A percentile compares a stretch with the other conserved stretches of the same genome.
These are phyloP conservation scores for Accipiter cooperii DNA, from an alignment of 2,113 vertebrate species.

Conservation along the genomic window DNA sequence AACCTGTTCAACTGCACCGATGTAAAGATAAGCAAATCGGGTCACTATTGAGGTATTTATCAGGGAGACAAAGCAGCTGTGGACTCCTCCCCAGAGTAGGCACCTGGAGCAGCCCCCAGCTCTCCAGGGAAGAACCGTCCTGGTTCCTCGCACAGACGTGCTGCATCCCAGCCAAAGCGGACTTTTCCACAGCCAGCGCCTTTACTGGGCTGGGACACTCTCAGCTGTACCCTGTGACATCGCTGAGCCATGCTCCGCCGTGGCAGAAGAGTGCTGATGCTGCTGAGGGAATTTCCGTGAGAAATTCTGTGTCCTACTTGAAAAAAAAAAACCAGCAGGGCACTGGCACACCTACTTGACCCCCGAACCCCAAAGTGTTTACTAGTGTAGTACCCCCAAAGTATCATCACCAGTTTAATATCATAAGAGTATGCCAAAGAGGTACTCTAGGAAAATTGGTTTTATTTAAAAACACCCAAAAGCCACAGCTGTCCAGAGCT, in stretches of 20 bases:
- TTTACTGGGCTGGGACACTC: background rate
- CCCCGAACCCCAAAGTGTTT: accelerated
- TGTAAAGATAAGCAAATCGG: too few relatives aligned
- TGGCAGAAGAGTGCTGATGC: accelerated
- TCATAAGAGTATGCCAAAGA: accelerated
- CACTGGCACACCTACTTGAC: background rate
- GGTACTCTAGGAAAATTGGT: accelerated
- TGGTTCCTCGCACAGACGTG: accelerated
- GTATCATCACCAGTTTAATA: accelerated
- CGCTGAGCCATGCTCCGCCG: accelerated
- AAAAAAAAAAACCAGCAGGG: background rate
- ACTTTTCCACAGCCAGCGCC: background rate
- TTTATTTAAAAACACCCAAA: background rate
- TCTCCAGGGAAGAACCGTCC: accelerated
- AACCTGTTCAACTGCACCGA: too few relatives aligned
- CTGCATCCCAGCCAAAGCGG: background rate
- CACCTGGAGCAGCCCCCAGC: background rate
- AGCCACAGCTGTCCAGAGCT: background rate
- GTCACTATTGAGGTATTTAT: too few relatives aligned
- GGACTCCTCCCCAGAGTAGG: too few relatives aligned
- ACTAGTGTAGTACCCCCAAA: accelerated
- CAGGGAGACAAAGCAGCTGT: too few relatives aligned
- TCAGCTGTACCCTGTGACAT: accelerated
- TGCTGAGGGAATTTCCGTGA: accelerated
- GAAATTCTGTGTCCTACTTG: too few relatives aligned